A percentile compares a stretch with the other conserved stretches of the same genome.
Evolutionary conservation across 2,797 vertebrate genomes (phyloP).

Genomic region (Anguilla pacifica): DNA sequence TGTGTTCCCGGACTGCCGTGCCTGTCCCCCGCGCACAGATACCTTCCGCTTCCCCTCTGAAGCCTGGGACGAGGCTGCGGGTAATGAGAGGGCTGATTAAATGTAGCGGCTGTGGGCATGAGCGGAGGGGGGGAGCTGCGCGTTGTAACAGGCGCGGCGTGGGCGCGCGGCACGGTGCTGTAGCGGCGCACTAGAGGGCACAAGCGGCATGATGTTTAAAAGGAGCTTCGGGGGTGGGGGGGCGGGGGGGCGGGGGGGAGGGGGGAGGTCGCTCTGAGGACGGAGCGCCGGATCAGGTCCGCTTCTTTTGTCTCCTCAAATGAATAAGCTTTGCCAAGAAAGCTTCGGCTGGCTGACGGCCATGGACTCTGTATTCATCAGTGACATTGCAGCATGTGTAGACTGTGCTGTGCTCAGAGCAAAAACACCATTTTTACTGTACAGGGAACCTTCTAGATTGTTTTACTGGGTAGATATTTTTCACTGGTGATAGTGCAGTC

Average conservation of each 20-base stretch:
- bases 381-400: background rate
- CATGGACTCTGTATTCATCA: background rate
- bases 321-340: background rate
- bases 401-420: background rate
- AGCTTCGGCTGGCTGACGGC: background rate
- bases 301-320: background rate
- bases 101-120: background rate
- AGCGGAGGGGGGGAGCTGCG: background rate
- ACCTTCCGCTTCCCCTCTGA: no score
- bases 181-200: slow-evolving; percentile 75
- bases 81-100: background rate
- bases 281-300: background rate
- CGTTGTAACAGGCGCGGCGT: background rate
- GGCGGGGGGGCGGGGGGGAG: background rate
- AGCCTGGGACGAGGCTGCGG: background rate
- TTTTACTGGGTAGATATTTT: background rate
- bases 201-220: slow-evolving; percentile 65
- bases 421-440: background rate
- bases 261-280: slow-evolving; percentile 27
- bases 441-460: background rate
- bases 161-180: background rate
- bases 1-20: background rate
- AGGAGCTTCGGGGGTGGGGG: slow-evolving; percentile 20
- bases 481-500: background rate
- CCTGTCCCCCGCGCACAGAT: background rate